These are phyloP conservation scores for Taenaris catops DNA, from an alignment of 2,888 invertebrate species.

Conservation along the genomic window DNA sequence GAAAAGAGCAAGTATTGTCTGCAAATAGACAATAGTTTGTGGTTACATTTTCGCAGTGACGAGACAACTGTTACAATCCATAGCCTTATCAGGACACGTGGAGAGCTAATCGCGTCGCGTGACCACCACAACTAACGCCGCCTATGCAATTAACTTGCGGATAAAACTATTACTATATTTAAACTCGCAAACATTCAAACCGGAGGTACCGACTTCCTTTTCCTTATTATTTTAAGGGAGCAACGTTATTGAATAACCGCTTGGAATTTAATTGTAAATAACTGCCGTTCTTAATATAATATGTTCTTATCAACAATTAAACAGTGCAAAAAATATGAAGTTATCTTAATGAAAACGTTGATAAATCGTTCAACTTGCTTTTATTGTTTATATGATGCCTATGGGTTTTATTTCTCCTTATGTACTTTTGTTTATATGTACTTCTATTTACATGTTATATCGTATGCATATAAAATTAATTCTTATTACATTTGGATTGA, in stretches of 20 bases:
- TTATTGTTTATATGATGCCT: constrained; percentile 17
- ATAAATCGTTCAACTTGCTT: constrained; percentile 23
- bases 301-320: constrained; percentile 10
- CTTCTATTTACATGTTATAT: no score
- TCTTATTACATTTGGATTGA: no score
- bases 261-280: constrained; percentile 1
- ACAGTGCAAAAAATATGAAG: constrained; percentile 14
- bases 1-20: no score
- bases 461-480: no score
- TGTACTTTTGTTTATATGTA: no score
- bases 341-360: constrained; percentile 11
- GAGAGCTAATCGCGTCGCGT: constrained; percentile 44
- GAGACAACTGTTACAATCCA: constrained; percentile 1
- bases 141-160: constrained; percentile 16
- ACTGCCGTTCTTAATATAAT: background rate
- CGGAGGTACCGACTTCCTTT: constrained; percentile 4
- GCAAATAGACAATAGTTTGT: no score
- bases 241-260: background rate
- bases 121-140: constrained; percentile 20
- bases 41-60: constrained; percentile 17
- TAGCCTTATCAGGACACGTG: constrained; percentile 50
- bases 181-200: constrained; percentile 1
- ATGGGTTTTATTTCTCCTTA: no score
- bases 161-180: constrained; percentile 9
- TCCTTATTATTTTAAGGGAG: constrained; percentile 1